Conservation (phyloP, 2,888 invertebrate species). For the Morpho helenor region DNA sequence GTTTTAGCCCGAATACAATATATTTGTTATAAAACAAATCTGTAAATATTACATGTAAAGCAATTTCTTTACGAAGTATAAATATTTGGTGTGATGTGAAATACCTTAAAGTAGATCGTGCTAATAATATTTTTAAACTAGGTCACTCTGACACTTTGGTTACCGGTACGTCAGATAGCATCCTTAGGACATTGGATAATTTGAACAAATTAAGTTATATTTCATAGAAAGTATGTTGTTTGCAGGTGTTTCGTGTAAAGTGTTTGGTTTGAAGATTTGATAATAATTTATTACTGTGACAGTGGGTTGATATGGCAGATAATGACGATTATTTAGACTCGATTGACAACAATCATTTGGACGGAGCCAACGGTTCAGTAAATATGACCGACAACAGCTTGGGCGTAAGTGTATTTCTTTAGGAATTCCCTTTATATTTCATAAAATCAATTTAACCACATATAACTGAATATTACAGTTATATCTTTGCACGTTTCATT, state of each 20-base stretch:
- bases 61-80: constrained; percentile 41
- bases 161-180: constrained; percentile 70
- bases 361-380: constrained; percentile 81
- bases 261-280: constrained; percentile 32
- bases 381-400: constrained; percentile 74
- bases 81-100: constrained; percentile 35
- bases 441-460: no score
- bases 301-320: constrained; percentile 66
- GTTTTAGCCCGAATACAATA: constrained; percentile 40
- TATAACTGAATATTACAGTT: no score
- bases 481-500: no score
- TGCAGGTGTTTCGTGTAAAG: constrained; percentile 46
- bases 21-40: constrained; percentile 50
- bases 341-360: constrained; percentile 76
- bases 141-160: constrained; percentile 62
- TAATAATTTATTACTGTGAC: constrained; percentile 25
- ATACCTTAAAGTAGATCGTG: constrained; percentile 35
- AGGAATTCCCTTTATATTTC: no score
- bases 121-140: constrained; percentile 57
- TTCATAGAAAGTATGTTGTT: constrained; percentile 24
- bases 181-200: constrained; percentile 40
- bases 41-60: constrained; percentile 51
- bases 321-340: constrained; percentile 76
- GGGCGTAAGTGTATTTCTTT: constrained; percentile 51
- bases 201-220: constrained; percentile 18